These are phyloP conservation scores for Fukomys damarensis DNA, from an alignment of 2,113 vertebrate genomes.

Conservation along the genomic window DNA sequence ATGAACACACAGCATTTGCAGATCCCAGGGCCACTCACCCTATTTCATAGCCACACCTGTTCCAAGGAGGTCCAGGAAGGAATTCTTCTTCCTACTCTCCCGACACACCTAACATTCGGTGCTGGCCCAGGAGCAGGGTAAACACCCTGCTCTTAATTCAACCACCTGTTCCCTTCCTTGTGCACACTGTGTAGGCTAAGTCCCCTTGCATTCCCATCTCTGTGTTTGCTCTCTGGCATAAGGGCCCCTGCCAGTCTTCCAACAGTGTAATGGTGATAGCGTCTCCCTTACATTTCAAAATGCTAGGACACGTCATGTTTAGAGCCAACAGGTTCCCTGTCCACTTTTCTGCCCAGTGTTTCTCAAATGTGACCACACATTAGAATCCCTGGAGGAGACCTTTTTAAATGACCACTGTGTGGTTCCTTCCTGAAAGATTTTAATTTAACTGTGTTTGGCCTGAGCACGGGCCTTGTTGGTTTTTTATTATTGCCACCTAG, in stretches of 20 bases:
- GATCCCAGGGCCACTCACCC: not conserved
- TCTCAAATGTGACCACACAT: not conserved
- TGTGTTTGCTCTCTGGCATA: not conserved
- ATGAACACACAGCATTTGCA: not conserved
- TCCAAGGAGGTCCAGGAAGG: not conserved
- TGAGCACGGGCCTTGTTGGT: not conserved
- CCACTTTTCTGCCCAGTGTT: not conserved
- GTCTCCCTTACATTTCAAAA: not conserved
- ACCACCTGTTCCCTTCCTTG: too few species aligned
- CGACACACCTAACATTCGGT: not conserved
- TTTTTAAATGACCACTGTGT: not conserved
- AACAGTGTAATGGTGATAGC: not conserved
- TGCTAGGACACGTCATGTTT: not conserved
- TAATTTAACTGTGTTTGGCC: not conserved
- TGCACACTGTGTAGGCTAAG: not conserved
- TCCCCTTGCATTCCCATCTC: too few species aligned
- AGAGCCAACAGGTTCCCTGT: not conserved
- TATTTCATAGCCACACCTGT: slow-evolving; percentile 38
- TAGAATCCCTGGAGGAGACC: not conserved
- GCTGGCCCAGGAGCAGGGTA: not conserved
- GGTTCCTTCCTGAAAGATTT: not conserved
- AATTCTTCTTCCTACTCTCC: not conserved
- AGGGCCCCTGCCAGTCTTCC: not conserved
- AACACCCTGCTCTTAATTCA: not conserved
- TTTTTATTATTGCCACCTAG: not conserved